Percentiles rank a stretch among this genome's conserved stretches.
These are phyloP conservation scores for Zaprionus lachaisei DNA, from an alignment of 1,140 invertebrate species.

Conservation along the genomic window DNA sequence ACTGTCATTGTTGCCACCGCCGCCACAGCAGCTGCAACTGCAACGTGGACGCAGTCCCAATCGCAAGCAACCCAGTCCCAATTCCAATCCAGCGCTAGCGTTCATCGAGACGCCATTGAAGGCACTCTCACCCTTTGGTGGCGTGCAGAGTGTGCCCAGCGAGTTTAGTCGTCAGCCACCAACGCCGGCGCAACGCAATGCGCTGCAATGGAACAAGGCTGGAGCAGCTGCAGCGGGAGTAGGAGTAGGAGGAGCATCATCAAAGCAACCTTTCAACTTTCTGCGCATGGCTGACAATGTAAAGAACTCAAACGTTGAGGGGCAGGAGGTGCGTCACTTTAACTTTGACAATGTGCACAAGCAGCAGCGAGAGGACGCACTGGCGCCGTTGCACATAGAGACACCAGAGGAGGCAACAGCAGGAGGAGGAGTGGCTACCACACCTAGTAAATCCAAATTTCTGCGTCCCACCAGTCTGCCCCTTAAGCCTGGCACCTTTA, in stretches of 20 bases:
- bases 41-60: slow-evolving; percentile 64
- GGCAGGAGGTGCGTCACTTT: slow-evolving; percentile 84
- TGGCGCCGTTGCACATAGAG: slow-evolving; percentile 69
- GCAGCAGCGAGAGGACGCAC: slow-evolving; percentile 33
- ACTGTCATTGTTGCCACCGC: slow-evolving; percentile 69
- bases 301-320: slow-evolving; percentile 27
- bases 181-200: slow-evolving; percentile 65
- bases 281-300: slow-evolving; percentile 79
- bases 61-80: slow-evolving; percentile 67
- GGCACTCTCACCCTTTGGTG: slow-evolving; percentile 71
- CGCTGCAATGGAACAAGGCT: slow-evolving; percentile 68
- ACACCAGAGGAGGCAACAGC: slow-evolving; percentile 43
- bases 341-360: slow-evolving; percentile 86
- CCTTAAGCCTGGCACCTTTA: slow-evolving; percentile 92
- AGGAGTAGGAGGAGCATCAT: slow-evolving; percentile 2
- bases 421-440: not conserved
- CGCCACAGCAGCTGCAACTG: slow-evolving; percentile 66
- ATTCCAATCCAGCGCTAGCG: slow-evolving; percentile 15
- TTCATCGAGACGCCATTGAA: slow-evolving; percentile 43
- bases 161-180: slow-evolving; percentile 78
- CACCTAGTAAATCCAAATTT: slow-evolving; percentile 86
- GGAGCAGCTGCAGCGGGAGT: slow-evolving; percentile 11
- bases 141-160: slow-evolving; percentile 76
- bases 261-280: slow-evolving; percentile 72
- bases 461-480: slow-evolving; percentile 91